Evolutionary conservation across 2,888 invertebrate species (phyloP).

Genomic region (Nemurella pictetii): DNA sequence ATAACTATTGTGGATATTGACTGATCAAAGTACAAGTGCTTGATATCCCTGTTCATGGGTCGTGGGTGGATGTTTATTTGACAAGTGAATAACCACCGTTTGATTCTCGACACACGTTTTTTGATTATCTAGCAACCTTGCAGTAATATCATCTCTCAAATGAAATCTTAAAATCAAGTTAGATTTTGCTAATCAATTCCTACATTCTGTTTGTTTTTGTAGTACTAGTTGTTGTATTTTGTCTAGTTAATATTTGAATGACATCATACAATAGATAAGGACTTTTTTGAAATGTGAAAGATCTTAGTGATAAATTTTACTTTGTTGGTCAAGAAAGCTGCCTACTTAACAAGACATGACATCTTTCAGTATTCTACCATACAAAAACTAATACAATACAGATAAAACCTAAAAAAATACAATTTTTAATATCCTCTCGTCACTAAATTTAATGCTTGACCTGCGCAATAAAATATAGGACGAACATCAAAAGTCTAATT

Average conservation of each 20-base stretch:
- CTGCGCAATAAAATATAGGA: too few species aligned
- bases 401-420: too few species aligned
- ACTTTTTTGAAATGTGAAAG: background rate
- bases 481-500: too few species aligned
- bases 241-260: background rate
- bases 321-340: background rate
- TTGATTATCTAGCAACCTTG: background rate
- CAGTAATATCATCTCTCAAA: background rate
- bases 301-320: background rate
- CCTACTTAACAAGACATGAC: background rate
- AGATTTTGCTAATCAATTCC: background rate
- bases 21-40: background rate
- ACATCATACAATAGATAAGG: background rate
- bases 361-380: too few species aligned
- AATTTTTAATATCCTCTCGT: too few species aligned
- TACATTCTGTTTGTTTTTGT: background rate
- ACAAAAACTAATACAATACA: too few species aligned
- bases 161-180: background rate
- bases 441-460: too few species aligned
- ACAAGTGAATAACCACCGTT: background rate
- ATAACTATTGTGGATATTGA: background rate
- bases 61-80: background rate
- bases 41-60: background rate
- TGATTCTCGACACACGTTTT: background rate
- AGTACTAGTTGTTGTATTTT: background rate